phyloP scores from a whole-genome alignment of 2,113 vertebrate genomes.

The Acanthisitta chloris region DNA sequence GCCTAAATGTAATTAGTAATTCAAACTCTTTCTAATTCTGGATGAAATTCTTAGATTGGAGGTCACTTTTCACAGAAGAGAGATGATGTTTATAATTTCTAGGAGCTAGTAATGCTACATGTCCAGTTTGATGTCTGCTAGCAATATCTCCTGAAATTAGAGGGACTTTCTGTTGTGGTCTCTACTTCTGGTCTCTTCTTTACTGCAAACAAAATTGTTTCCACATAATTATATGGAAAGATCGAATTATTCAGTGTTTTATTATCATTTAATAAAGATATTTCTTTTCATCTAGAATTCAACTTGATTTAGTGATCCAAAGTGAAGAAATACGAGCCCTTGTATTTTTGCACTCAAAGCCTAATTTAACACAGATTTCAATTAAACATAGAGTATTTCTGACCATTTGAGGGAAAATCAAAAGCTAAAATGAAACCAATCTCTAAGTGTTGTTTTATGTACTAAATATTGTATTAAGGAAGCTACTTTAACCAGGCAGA shows the following conservation, averaged over 20 bases:
- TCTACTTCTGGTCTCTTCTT: background rate
- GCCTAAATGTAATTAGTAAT: background rate
- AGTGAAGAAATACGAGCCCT: background rate
- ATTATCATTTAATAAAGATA: background rate
- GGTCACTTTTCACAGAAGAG: background rate
- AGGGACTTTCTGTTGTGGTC: background rate
- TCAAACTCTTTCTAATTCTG: background rate
- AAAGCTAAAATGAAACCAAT: background rate
- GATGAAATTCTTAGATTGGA: background rate
- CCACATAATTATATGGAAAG: background rate
- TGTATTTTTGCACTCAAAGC: background rate
- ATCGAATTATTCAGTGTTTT: background rate
- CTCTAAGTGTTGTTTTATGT: background rate
- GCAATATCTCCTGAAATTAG: background rate
- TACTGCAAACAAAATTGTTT: background rate
- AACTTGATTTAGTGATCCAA: background rate
- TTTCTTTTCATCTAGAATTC: background rate
- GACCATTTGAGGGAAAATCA: background rate
- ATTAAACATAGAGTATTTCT: background rate
- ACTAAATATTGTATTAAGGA: background rate
- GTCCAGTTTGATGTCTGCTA: background rate
- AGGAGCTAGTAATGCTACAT: background rate
- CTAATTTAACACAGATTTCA: background rate
- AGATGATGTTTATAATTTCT: background rate
- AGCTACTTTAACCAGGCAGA: background rate